Evolutionary conservation across 2,888 invertebrate genomes (phyloP).

Genomic region (Zhuqinia jingwanae): DNA sequence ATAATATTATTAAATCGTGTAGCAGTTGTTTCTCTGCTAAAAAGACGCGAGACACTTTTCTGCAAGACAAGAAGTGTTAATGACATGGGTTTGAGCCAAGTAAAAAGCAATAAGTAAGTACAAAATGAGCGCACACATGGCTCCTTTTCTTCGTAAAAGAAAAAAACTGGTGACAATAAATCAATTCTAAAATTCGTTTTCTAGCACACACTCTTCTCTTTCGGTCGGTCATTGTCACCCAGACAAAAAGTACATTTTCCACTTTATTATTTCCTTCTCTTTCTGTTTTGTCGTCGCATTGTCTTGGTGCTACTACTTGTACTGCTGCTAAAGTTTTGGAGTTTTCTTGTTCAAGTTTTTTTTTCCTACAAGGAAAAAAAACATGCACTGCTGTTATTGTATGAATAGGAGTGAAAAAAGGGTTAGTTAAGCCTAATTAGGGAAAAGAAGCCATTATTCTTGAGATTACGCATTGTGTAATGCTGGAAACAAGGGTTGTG

Average conservation of each 20-base stretch:
- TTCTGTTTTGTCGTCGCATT: background rate
- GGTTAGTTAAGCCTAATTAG: background rate
- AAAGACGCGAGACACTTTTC: background rate
- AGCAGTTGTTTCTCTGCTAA: background rate
- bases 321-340: too few relatives aligned
- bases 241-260: background rate
- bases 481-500: conserved; percentile 9
- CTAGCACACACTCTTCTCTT: conserved; percentile 17
- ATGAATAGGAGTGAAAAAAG: background rate
- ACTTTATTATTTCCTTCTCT: background rate
- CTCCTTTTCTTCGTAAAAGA: conserved; percentile 7
- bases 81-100: conserved; percentile 62
- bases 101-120: conserved; percentile 42
- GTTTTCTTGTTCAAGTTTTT: too few relatives aligned
- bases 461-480: conserved; percentile 11
- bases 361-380: too few relatives aligned
- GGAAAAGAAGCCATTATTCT: conserved; percentile 10
- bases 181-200: conserved; percentile 59
- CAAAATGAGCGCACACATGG: conserved; percentile 55
- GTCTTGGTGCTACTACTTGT: background rate
- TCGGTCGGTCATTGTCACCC: conserved; percentile 30
- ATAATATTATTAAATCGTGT: background rate
- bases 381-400: background rate
- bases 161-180: conserved; percentile 46
- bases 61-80: conserved; percentile 42